These are phyloP conservation scores for Thereuonema tuberculata DNA, from an alignment of 1,140 invertebrate genomes.

Conservation along the genomic window DNA sequence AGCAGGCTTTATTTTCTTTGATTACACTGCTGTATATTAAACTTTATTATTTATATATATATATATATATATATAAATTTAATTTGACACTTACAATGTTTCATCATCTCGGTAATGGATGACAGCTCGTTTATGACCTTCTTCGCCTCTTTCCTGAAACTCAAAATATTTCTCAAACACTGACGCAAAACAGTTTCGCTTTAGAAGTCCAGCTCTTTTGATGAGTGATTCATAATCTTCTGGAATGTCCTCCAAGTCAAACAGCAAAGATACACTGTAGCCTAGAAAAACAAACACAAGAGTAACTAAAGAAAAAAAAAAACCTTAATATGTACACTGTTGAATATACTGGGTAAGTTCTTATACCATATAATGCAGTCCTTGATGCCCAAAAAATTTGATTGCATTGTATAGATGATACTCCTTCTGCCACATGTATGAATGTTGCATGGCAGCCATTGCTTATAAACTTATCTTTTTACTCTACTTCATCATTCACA, in stretches of 20 bases:
- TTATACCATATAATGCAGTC: too few species aligned
- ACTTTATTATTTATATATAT: too few species aligned
- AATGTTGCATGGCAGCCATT: too few species aligned
- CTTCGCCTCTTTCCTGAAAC: conserved; percentile 77
- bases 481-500: too few species aligned
- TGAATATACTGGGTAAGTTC: too few species aligned
- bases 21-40: too few species aligned
- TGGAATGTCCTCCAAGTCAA: conserved; percentile 87
- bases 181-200: conserved; percentile 97
- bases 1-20: too few species aligned
- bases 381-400: too few species aligned
- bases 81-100: conserved; percentile 85
- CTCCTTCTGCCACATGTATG: too few species aligned
- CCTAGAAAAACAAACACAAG: conserved; percentile 39
- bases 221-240: conserved; percentile 74
- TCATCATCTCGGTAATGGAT: conserved; percentile 99
- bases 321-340: conserved; percentile 17
- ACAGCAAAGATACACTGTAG: conserved; percentile 86
- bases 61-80: too few species aligned
- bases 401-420: too few species aligned
- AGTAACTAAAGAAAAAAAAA: conserved; percentile 3
- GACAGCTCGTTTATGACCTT: conserved; percentile 84
- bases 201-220: conserved; percentile 85
- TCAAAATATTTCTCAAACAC: conserved; percentile 99
- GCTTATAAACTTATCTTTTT: too few species aligned